Evolutionary conservation across 2,797 vertebrate genomes (phyloP).

Genomic region (Sebastes ruberrimus): DNA sequence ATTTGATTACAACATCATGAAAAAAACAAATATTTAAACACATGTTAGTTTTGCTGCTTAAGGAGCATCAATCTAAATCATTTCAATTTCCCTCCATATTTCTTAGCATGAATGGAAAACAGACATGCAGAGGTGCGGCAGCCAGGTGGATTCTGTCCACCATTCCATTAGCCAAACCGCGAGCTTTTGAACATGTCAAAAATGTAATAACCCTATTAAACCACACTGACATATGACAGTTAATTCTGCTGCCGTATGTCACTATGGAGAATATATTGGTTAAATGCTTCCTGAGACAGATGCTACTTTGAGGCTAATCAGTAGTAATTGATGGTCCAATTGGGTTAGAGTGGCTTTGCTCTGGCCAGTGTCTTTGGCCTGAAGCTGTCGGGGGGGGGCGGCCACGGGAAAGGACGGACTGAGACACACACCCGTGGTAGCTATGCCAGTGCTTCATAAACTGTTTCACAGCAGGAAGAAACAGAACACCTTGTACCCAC

Average conservation of each 20-base stretch:
- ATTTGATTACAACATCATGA: neutral
- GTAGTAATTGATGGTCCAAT: slow-evolving; percentile 84
- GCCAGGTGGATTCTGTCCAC: slow-evolving; percentile 65
- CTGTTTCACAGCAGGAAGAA: slow-evolving; percentile 34
- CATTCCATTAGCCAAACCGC: slow-evolving; percentile 70
- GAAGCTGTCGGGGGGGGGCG: slow-evolving; percentile 59
- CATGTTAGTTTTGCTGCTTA: neutral
- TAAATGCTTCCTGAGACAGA: slow-evolving; percentile 86
- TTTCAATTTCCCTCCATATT: neutral
- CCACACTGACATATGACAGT: slow-evolving; percentile 78
- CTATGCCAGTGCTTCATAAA: slow-evolving; percentile 48
- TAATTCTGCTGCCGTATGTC: slow-evolving; percentile 80
- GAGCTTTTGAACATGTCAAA: slow-evolving; percentile 79
- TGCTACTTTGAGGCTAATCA: slow-evolving; percentile 84
- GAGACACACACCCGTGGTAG: slow-evolving; percentile 30
- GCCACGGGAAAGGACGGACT: slow-evolving; percentile 29
- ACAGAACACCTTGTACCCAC: slow-evolving; percentile 32
- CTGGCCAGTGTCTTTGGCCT: slow-evolving; percentile 74
- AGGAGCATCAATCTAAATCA: neutral
- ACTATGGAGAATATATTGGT: slow-evolving; percentile 78
- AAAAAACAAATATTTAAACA: neutral
- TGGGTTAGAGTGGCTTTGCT: slow-evolving; percentile 77
- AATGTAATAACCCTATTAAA: slow-evolving; percentile 80
- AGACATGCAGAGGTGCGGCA: slow-evolving; percentile 11
- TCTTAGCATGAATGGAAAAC: slow-evolving; percentile 24